A percentile compares a stretch with the other conserved stretches of the same genome.
Conservation (phyloP, 2,797 vertebrate species). For the Myotis planiceps region DNA sequence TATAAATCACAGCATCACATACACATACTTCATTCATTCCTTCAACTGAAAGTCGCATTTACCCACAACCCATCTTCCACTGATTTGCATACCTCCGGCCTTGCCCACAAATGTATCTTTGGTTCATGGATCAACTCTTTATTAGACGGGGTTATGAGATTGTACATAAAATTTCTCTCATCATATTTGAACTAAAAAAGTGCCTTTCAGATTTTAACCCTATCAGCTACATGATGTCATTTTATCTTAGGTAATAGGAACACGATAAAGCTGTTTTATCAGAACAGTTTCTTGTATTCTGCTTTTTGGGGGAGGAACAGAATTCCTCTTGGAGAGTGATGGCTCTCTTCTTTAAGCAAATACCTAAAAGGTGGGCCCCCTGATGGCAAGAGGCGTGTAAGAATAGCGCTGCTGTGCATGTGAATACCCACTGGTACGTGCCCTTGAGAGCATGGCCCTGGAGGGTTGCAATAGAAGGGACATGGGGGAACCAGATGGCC, state of each 20-base stretch:
- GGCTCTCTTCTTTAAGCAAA: background rate
- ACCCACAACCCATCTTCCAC: background rate
- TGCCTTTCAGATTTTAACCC: background rate
- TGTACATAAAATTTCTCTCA: background rate
- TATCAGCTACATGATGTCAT: background rate
- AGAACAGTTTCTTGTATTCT: background rate
- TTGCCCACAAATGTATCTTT: background rate
- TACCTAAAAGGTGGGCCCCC: background rate
- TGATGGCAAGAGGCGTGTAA: background rate
- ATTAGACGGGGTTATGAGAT: background rate
- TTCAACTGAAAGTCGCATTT: background rate
- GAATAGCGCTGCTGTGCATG: fast-evolving
- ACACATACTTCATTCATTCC: background rate
- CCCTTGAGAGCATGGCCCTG: background rate
- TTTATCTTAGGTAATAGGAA: background rate
- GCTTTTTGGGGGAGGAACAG: background rate
- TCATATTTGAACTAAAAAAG: background rate
- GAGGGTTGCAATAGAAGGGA: background rate
- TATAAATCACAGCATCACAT: background rate
- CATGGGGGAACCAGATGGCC: background rate
- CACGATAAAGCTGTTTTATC: background rate
- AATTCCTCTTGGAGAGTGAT: background rate
- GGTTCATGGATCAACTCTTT: background rate
- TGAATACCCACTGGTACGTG: background rate
- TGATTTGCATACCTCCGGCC: background rate